Base-by-base conservation (phyloP, 2,113 vertebrate genomes). In the Cavia porcellus region DNA sequence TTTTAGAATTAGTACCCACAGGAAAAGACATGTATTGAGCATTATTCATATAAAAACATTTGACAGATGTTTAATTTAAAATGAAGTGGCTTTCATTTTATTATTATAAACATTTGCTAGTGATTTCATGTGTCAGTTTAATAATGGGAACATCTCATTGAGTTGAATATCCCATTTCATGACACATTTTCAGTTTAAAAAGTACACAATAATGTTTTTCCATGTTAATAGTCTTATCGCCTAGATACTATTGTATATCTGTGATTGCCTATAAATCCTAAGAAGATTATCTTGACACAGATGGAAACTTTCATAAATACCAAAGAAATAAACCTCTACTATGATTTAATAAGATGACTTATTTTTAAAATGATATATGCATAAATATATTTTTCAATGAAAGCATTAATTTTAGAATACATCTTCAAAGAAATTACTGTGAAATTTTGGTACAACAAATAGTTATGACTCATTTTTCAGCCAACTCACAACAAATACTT, bases 281-380 rank as follows among this genome's bases (percentile, higher is more conserved):
- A 85, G 3, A 75, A 85, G 70, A 25, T 84, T 64, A 62, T 9
- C 22, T 68, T 24, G 24, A 10, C 4, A 30, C 42, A 47, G 30
- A 42, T 68, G 35, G 35, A 85, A 19, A 13, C 7, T 91, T 91
- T 93, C 30, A 85, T 55, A 35, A 61, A 93, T 81, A 90, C 32
- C 85, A 95, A 90, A 10, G 11, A 93, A 79, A 90, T 82, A 82
- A 68, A n/a, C 35, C 55, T 88, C 79, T 12, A 59, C 38, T 38
- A 47, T 19, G 4, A 74, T 61, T 92, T 90, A 84, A 90, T 25
- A 7, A 92, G 2, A 25, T 95, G 9, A 0, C 45, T 94, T 89
- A 68, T 95, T 94, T 95, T 59, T 59, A n/a, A 3, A 66, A 32
- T 61, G 92, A 86, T 3, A 42, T 32, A 70, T 28, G 50, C 25